These are phyloP conservation scores for Lochmaea crataegi DNA, from an alignment of 2,888 invertebrate genomes.

Conservation along the genomic window DNA sequence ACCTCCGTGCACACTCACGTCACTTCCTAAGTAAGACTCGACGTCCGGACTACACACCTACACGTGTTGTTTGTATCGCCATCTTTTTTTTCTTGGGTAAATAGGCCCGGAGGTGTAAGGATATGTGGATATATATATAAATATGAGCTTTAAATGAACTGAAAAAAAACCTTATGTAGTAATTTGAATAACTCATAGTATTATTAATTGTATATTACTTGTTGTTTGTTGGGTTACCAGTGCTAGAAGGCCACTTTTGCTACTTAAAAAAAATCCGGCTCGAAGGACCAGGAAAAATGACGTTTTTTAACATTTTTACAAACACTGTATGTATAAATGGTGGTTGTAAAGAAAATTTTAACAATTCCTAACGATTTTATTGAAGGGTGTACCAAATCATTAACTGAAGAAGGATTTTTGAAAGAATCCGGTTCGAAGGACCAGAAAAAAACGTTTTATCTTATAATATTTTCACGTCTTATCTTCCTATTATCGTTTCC, in stretches of 20 bases:
- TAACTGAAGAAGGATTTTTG: no score
- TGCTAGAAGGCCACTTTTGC: slow-evolving; percentile 36
- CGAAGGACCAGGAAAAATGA: neutral
- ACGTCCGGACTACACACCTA: neutral
- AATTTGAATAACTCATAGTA: slow-evolving; percentile 60
- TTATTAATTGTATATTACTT: slow-evolving; percentile 63
- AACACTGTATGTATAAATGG: no score
- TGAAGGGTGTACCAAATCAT: no score
- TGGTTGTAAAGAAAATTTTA: no score
- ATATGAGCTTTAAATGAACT: slow-evolving; percentile 64
- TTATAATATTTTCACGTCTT: neutral
- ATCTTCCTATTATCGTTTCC: neutral
- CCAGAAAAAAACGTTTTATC: neutral
- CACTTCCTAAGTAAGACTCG: neutral
- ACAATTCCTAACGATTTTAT: no score
- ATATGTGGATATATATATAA: slow-evolving; percentile 41
- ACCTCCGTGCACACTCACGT: neutral
- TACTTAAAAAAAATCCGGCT: neutral
- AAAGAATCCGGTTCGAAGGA: neutral
- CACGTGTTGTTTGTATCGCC: neutral
- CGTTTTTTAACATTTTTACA: no score
- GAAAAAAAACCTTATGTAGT: slow-evolving; percentile 58
- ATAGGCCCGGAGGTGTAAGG: neutral
- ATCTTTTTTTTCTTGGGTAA: neutral
- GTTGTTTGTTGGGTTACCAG: slow-evolving; percentile 62